A percentile compares a stretch with the other conserved stretches of the same genome.
Conservation (phyloP, 2,113 vertebrate genomes). For the Pterocles burchelli region DNA sequence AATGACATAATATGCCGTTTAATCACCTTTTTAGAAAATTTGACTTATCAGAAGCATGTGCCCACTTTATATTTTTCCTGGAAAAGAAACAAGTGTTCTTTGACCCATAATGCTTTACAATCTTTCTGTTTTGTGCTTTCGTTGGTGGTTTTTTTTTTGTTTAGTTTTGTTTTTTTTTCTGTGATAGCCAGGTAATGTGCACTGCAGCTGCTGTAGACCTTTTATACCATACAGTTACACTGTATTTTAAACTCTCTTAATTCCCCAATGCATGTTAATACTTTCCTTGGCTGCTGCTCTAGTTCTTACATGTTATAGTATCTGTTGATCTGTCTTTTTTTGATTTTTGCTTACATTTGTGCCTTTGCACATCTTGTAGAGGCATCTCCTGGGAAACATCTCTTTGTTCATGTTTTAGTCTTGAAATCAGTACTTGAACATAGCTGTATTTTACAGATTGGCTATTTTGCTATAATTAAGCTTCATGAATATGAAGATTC, state of each 20-base stretch:
- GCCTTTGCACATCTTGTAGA: slow-evolving; percentile 7
- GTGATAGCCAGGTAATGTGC: not conserved
- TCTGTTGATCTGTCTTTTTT: slow-evolving; percentile 31
- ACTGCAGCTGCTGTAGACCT: not conserved
- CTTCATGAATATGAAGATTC: slow-evolving; percentile 80
- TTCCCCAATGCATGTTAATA: not conserved
- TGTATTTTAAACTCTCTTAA: not conserved
- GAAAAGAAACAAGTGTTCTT: not conserved
- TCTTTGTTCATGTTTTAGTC: slow-evolving; percentile 71
- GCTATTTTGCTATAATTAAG: slow-evolving; percentile 79
- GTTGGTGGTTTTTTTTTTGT: not conserved
- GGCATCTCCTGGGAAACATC: slow-evolving; percentile 58
- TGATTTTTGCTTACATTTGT: slow-evolving; percentile 38
- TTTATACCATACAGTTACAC: not conserved
- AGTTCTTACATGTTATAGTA: not conserved
- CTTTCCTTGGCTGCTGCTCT: not conserved
- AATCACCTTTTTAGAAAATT: not conserved
- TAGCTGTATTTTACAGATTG: slow-evolving; percentile 75
- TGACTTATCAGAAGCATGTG: not conserved
- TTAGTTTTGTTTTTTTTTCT: not conserved
- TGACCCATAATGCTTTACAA: not conserved
- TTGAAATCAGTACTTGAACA: slow-evolving; percentile 66
- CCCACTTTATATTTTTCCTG: not conserved
- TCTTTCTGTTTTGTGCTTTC: not conserved
- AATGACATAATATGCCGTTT: not conserved